Base-by-base conservation (phyloP, 2,888 invertebrate genomes). In the Elmis aenea region DNA sequence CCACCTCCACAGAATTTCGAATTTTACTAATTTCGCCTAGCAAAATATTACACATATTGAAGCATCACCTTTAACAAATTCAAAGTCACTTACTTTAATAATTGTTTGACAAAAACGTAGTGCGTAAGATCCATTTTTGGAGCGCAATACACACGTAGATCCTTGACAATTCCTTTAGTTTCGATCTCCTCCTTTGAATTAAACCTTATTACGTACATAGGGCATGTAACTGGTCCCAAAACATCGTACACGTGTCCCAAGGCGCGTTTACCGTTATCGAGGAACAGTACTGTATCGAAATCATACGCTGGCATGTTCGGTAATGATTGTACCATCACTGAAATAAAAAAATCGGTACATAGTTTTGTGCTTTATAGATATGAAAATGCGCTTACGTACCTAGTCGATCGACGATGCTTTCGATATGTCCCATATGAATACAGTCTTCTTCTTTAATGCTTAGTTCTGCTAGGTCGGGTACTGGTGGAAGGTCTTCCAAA, bases 161-260 rank as follows among this genome's bases (percentile, higher is more conserved):
- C 90, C 28, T 77, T 64, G 49, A 70, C 61, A 2, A 89, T 75
- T 27, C 79, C 79, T 43, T 77, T 77, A 25, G 77, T 75, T 26
- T 73, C 63, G 31, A 90, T 86, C 59, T 95, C 88, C 32, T 84
- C 77, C 6, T 66, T 62, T 0, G 78, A 81, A 69, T 93, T 94
- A 67, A 95, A 95, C 2, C 94, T 75, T n/a, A 96, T 78, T 50
- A 87, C 85, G 66, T 96, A 96, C 50, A 85, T 75, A 0, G 96
- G 95, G 52, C 83, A 79, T 0, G 75, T 72, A 0, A 95, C 87
- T 65, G 75, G 86, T 8, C 96, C 95, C 61, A 95, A 83, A 0
- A 94, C 90, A 71, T 96, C 96, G 66, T 89, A 92, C 28, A 95
- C 80, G 62, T 81, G 78, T 4, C 88, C 88, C 3, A 91, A 67